Percentiles rank a stretch among this genome's conserved stretches.
These are phyloP conservation scores for Salpingus planirostris DNA, from an alignment of 2,888 invertebrate species.

Conservation along the genomic window DNA sequence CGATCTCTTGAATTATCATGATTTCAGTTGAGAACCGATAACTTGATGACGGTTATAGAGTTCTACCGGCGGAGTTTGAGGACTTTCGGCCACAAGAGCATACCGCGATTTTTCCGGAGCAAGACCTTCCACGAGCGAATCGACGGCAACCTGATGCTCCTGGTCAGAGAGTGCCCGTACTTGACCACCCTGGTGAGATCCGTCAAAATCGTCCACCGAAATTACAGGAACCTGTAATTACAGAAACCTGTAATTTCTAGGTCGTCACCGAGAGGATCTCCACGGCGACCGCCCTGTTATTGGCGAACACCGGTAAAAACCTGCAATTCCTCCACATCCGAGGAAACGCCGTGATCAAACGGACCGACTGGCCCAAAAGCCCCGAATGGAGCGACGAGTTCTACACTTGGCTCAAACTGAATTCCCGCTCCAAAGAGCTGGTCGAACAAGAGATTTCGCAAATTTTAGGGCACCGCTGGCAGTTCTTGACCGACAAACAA, in stretches of 20 bases:
- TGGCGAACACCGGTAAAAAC: constrained; percentile 56
- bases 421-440: constrained; percentile 53
- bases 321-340: constrained; percentile 57
- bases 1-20: too few species aligned
- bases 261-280: constrained; percentile 68
- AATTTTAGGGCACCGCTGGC: constrained; percentile 60
- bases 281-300: constrained; percentile 62
- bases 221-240: too few species aligned
- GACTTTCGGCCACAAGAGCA: constrained; percentile 57
- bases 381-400: constrained; percentile 61
- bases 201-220: too few species aligned
- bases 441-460: constrained; percentile 61
- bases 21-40: constrained; percentile 44
- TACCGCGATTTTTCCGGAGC: constrained; percentile 58
- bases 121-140: constrained; percentile 61
- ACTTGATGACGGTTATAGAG: constrained; percentile 50
- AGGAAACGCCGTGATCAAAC: constrained; percentile 60
- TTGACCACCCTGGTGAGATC: constrained; percentile 59
- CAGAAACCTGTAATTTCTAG: constrained; percentile 36
- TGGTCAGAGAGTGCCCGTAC: constrained; percentile 58
- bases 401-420: constrained; percentile 54
- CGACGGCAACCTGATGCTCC: constrained; percentile 57
- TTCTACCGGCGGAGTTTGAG: constrained; percentile 53
- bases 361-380: constrained; percentile 60
- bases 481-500: constrained; percentile 54